A percentile compares a stretch with the other conserved stretches of the same genome.
These are phyloP conservation scores for Knipowitschia caucasica DNA, from an alignment of 2,797 vertebrate genomes.

Conservation along the genomic window DNA sequence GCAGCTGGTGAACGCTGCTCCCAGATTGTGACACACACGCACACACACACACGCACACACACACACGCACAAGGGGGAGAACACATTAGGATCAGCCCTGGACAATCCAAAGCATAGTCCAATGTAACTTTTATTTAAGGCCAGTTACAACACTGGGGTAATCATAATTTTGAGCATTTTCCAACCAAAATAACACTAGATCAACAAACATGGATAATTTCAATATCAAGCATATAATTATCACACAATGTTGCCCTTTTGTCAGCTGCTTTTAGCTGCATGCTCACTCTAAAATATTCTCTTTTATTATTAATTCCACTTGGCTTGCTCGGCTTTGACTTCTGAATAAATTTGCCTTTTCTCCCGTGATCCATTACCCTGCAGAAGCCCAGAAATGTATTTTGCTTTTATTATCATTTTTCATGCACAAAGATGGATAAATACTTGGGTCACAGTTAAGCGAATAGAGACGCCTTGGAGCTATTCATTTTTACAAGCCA, in stretches of 20 bases:
- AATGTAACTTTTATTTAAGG: no score
- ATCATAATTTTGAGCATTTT: not conserved
- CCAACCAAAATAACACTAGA: not conserved
- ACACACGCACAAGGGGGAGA: no score
- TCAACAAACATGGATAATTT: not conserved
- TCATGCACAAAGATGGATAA: not conserved
- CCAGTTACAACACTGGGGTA: not conserved
- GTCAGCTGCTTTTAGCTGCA: not conserved
- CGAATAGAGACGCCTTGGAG: not conserved
- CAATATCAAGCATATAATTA: not conserved
- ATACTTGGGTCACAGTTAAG: not conserved
- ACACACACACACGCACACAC: no score
- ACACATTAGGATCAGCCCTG: no score
- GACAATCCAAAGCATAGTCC: no score
- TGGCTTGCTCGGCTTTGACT: not conserved
- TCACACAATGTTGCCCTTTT: not conserved
- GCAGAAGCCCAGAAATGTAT: not conserved
- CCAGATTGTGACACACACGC: no score
- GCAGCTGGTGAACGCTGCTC: no score
- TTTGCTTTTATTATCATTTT: slow-evolving; percentile 1
- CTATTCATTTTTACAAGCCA: not conserved
- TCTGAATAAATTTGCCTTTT: slow-evolving; percentile 2
- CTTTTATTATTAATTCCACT: slow-evolving; percentile 3
- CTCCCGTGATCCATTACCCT: not conserved
- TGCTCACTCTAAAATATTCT: not conserved